Base-by-base conservation (phyloP, 2,888 invertebrate genomes). In the Andrena minutula region DNA sequence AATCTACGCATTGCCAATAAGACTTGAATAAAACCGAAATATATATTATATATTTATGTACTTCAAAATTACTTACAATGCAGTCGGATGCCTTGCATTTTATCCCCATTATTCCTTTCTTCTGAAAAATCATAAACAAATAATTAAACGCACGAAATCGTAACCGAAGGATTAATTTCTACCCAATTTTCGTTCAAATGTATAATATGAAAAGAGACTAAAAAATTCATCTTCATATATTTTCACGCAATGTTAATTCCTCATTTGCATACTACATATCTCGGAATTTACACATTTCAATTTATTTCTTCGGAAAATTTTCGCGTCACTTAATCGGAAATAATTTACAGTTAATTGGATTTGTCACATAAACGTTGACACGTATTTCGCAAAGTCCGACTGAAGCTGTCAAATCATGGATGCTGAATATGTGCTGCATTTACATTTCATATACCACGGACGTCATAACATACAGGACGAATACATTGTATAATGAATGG, bases 401-500 rank as follows among this genome's bases (percentile, higher is more conserved):
- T 65, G 63, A 56, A 75, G 51, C 58, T 58, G 65, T 71, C 64
- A 68, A 75, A 77, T 72, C 63, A 60, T 30, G 49, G 30, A 64
- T 53, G 60, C 32, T 64, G 35, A 41, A 60, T 66, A 66, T 66
- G 70, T 65, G 65, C 53, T 78, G n/a, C 72, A 84, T 87, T 84
- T 84, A 86, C 77, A 82, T 69, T 61, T 83, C 85, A 79, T 66
- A 63, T 89, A 78, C 75, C 53, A 79, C 82, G 73, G 79, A 88
- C 82, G 79, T 83, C 73, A 84, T 78, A 78, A 77, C 64, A 49
- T 74, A 73, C 82, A 81, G 75, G 66, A 69, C 47, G 75, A 79
- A 86, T 83, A 79, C 51, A 69, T 70, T 83, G 41, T 64, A 75
- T 69, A 75, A 75, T 69, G 71, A 16, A 76, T 78, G 30, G 35